A percentile compares a stretch with the other conserved stretches of the same genome.
phyloP scores from a whole-genome alignment of 2,888 invertebrate genomes.

The Ommatoiulus sabulosus region DNA sequence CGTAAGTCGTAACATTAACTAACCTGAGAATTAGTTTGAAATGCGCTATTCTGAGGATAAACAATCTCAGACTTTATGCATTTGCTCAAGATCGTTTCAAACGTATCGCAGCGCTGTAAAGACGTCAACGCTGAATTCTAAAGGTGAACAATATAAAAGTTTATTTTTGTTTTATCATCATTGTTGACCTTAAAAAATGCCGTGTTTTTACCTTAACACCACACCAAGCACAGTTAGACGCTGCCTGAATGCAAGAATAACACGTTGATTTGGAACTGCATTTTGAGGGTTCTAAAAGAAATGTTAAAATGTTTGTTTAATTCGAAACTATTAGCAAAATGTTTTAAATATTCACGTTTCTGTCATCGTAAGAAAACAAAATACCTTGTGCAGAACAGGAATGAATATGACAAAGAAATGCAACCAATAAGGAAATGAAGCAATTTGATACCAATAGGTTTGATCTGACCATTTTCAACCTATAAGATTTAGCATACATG shows the following conservation, averaged over 20 bases:
- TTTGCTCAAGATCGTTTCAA: background rate
- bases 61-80: background rate
- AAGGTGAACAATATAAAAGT: background rate
- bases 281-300: background rate
- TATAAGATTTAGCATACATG: too few species aligned
- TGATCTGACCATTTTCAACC: background rate
- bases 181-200: too few species aligned
- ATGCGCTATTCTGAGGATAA: background rate
- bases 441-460: background rate
- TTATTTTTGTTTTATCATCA: background rate
- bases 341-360: too few species aligned
- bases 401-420: background rate
- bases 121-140: background rate
- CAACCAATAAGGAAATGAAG: background rate
- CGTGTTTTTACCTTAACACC: background rate
- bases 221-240: background rate
- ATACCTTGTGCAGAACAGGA: background rate
- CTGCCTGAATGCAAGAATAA: constrained; percentile 18
- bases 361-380: background rate
- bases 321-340: too few species aligned
- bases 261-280: background rate
- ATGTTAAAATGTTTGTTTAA: background rate
- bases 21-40: background rate
- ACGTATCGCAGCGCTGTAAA: background rate
- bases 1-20: background rate